phyloP scores from a whole-genome alignment of 2,113 vertebrate species.

The Nothoprocta pentlandii region DNA sequence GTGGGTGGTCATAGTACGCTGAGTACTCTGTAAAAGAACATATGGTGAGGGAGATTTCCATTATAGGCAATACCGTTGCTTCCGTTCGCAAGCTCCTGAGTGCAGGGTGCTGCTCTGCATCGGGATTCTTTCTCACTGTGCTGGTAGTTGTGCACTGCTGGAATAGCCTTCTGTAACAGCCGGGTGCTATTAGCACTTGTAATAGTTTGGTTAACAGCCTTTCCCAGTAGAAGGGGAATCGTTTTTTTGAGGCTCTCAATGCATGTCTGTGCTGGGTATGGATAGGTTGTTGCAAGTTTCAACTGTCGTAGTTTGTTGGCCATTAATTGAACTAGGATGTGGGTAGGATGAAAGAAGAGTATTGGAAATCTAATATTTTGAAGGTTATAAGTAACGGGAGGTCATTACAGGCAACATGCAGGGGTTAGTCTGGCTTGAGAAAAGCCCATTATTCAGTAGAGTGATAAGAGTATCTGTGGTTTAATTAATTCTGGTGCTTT shows the following conservation, averaged over 20 bases:
- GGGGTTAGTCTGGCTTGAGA: background rate
- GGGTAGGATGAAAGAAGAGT: background rate
- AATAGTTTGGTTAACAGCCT: accelerated
- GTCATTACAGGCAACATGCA: background rate
- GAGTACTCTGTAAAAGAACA: background rate
- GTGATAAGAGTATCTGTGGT: constrained; percentile 64
- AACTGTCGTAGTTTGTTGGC: background rate
- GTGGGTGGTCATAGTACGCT: background rate
- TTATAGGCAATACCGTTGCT: background rate
- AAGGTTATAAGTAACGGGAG: background rate
- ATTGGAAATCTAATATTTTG: background rate
- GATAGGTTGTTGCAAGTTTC: background rate
- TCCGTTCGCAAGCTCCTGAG: accelerated
- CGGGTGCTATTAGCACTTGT: accelerated
- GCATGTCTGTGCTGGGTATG: accelerated
- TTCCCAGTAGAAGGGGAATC: background rate
- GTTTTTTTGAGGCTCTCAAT: background rate
- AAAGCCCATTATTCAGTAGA: constrained; percentile 55
- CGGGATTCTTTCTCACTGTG: background rate
- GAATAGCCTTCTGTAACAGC: background rate
- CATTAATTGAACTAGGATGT: background rate
- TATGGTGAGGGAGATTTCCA: no score
- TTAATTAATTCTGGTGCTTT: constrained; percentile 69
- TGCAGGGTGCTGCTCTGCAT: background rate
- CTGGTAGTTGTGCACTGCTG: accelerated